phyloP scores from a whole-genome alignment of 2,888 invertebrate species.

The Micropterix aruncella region DNA sequence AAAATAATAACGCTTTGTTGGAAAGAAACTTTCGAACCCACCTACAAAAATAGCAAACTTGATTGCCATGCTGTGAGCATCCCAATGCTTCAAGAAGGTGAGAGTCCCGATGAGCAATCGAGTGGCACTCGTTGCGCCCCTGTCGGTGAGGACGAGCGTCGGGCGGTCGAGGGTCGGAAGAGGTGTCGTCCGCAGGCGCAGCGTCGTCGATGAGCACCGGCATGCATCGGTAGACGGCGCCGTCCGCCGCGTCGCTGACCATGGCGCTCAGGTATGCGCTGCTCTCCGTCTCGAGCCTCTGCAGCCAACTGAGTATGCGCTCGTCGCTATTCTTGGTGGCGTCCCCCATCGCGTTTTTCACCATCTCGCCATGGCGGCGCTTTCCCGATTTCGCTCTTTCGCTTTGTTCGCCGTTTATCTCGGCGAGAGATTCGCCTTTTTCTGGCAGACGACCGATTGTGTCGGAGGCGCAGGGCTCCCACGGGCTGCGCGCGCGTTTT shows the following conservation, averaged over 20 bases:
- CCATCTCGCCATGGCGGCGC: background rate
- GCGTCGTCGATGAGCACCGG: constrained; percentile 9
- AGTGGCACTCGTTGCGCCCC: constrained; percentile 19
- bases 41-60: constrained; percentile 32
- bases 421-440: too few relatives aligned
- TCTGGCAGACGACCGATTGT: too few relatives aligned
- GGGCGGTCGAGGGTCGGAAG: constrained; percentile 1
- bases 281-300: constrained; percentile 9
- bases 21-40: too few relatives aligned
- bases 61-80: constrained; percentile 21
- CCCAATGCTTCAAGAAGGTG: constrained; percentile 25
- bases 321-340: constrained; percentile 9
- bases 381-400: background rate
- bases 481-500: too few relatives aligned
- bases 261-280: constrained; percentile 16
- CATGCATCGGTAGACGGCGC: constrained; percentile 6
- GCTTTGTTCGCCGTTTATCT: background rate
- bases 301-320: background rate
- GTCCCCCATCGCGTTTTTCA: constrained; percentile 14
- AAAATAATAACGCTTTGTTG: too few relatives aligned
- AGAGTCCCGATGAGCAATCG: constrained; percentile 27
- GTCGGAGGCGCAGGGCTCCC: too few relatives aligned
- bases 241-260: constrained; percentile 13
- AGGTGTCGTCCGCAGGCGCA: too few relatives aligned
- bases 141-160: constrained; percentile 5